Conservation (phyloP, 2,888 invertebrate genomes). For the Melipona bicolor region DNA sequence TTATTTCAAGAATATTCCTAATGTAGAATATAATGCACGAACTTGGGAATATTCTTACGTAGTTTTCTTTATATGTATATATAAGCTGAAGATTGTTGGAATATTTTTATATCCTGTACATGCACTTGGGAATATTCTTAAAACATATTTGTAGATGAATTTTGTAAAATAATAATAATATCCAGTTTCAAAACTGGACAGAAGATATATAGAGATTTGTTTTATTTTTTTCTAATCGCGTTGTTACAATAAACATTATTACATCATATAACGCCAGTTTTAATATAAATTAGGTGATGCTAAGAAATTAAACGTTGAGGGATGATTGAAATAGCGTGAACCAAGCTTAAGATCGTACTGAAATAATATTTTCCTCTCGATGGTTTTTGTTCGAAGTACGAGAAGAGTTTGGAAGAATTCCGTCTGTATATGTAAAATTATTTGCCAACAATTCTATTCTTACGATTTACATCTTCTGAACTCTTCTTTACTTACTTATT, state of each 20-base stretch:
- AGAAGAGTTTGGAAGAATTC: constrained; percentile 33
- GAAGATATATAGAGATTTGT: no score
- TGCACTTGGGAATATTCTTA: no score
- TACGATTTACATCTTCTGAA: background rate
- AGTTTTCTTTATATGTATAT: no score
- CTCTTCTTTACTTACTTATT: constrained; percentile 42
- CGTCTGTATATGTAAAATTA: background rate
- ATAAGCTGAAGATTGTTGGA: no score
- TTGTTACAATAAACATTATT: background rate
- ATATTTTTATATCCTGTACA: no score
- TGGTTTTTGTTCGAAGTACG: constrained; percentile 3
- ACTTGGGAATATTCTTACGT: no score
- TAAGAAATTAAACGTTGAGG: no score
- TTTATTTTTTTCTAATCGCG: background rate
- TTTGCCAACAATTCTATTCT: background rate
- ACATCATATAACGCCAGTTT: background rate
- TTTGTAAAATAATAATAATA: no score
- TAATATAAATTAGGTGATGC: background rate
- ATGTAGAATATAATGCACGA: no score
- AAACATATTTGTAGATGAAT: no score
- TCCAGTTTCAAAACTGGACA: no score
- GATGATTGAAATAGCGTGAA: background rate
- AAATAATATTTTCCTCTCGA: background rate
- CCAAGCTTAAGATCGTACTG: constrained; percentile 19
- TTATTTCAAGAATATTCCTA: no score